Percentiles rank a stretch among this genome's conserved stretches.
phyloP scores from a whole-genome alignment of 2,113 vertebrate genomes.

The Trochalopteron elliotii region DNA sequence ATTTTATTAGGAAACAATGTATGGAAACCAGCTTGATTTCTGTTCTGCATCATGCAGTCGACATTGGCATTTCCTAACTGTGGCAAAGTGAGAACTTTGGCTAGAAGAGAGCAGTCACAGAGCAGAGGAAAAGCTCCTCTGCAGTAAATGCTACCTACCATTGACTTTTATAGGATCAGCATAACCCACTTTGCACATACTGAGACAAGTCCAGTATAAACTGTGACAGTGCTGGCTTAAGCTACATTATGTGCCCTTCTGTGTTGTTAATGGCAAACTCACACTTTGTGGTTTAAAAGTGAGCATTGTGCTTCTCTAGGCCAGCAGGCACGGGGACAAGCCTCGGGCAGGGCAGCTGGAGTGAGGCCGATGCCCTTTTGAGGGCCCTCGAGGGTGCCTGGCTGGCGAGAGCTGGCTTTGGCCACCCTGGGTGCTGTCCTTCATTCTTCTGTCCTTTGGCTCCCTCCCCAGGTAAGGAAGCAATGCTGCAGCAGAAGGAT shows the following conservation, averaged over 20 bases:
- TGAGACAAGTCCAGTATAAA: neutral
- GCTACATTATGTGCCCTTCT: neutral
- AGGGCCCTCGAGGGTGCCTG: neutral
- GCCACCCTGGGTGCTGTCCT: neutral
- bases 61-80: neutral
- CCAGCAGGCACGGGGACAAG: neutral
- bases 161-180: neutral
- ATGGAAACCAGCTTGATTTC: neutral
- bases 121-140: neutral
- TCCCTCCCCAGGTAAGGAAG: conserved; percentile 87
- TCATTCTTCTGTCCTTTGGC: conserved; percentile 47
- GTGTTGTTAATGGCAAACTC: neutral
- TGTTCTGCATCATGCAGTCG: neutral
- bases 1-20: neutral
- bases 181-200: neutral
- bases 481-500: conserved; percentile 90
- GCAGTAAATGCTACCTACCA: neutral
- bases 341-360: neutral
- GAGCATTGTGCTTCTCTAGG: neutral
- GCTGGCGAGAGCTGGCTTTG: fast-evolving
- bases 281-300: neutral
- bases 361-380: neutral
- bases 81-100: neutral
- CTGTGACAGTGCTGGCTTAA: neutral
- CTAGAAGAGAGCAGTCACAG: neutral